Conservation (phyloP, 2,797 vertebrate genomes). For the Philypnodon macrostomus region DNA sequence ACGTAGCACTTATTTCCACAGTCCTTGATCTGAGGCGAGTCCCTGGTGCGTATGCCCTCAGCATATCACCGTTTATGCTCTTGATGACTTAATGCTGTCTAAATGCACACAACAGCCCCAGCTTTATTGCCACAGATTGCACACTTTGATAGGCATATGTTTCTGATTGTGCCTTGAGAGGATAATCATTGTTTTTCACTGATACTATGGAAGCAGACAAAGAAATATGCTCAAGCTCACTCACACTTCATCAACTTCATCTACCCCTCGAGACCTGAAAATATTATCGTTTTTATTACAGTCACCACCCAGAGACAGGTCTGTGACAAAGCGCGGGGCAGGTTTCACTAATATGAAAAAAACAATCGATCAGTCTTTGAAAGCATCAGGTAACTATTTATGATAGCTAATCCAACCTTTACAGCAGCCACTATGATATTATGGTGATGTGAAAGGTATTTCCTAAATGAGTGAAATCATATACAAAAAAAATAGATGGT, state of each 20-base stretch:
- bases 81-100: constrained; percentile 68
- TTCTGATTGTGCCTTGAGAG: constrained; percentile 63
- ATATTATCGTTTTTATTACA: constrained; percentile 58
- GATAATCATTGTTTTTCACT: constrained; percentile 68
- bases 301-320: constrained; percentile 30
- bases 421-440: too few species aligned
- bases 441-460: too few species aligned
- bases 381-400: too few species aligned
- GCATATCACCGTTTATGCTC: constrained; percentile 37
- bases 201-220: constrained; percentile 62
- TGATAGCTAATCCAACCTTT: too few species aligned
- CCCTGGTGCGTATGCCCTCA: constrained; percentile 37
- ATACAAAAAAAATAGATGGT: too few species aligned
- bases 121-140: constrained; percentile 61
- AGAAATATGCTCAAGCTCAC: constrained; percentile 59
- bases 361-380: too few species aligned
- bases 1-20: constrained; percentile 49
- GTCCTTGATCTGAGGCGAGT: constrained; percentile 51
- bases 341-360: too few species aligned
- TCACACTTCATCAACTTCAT: constrained; percentile 66
- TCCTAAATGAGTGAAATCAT: too few species aligned
- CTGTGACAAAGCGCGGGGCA: neutral
- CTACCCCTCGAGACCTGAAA: constrained; percentile 48
- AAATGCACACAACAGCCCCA: constrained; percentile 52
- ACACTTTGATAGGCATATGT: constrained; percentile 66